A percentile compares a stretch with the other conserved stretches of the same genome.
Conservation (phyloP, 2,797 vertebrate species). For the Cottoperca gobio region DNA sequence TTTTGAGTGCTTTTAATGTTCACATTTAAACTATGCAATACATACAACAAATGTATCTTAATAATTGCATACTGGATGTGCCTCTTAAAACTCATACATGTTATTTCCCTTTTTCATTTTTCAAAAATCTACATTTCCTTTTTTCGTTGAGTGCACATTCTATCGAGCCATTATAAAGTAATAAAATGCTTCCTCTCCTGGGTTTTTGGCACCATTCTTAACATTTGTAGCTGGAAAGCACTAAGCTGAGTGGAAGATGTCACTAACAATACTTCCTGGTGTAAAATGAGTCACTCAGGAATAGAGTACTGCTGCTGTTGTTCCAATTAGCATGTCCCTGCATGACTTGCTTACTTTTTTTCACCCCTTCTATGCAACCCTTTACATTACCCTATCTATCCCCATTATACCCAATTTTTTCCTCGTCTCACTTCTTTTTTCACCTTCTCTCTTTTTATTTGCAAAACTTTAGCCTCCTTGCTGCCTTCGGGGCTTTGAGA, state of each 20-base stretch:
- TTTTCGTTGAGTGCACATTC: constrained; percentile 46
- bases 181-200: constrained; percentile 58
- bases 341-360: constrained; percentile 63
- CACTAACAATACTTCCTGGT: constrained; percentile 73
- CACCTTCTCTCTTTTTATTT: constrained; percentile 28
- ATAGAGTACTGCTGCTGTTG: constrained; percentile 72
- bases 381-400: constrained; percentile 70
- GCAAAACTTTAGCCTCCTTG: constrained; percentile 39
- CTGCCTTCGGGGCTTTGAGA: constrained; percentile 43
- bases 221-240: constrained; percentile 63
- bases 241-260: constrained; percentile 63
- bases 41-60: neutral
- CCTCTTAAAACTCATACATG: constrained; percentile 10
- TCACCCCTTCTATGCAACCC: constrained; percentile 41
- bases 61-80: constrained; percentile 3
- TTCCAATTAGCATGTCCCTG: constrained; percentile 80
- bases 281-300: constrained; percentile 78
- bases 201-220: constrained; percentile 58
- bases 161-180: constrained; percentile 60
- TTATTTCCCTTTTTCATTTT: constrained; percentile 43
- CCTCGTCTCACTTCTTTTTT: constrained; percentile 25
- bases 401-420: constrained; percentile 67
- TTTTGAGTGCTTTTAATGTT: constrained; percentile 16
- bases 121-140: constrained; percentile 41
- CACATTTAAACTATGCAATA: constrained; percentile 3